A percentile compares a stretch with the other conserved stretches of the same genome.
Evolutionary conservation across 2,797 vertebrate genomes (phyloP).

Genomic region (Adrianichthys oophorus): DNA sequence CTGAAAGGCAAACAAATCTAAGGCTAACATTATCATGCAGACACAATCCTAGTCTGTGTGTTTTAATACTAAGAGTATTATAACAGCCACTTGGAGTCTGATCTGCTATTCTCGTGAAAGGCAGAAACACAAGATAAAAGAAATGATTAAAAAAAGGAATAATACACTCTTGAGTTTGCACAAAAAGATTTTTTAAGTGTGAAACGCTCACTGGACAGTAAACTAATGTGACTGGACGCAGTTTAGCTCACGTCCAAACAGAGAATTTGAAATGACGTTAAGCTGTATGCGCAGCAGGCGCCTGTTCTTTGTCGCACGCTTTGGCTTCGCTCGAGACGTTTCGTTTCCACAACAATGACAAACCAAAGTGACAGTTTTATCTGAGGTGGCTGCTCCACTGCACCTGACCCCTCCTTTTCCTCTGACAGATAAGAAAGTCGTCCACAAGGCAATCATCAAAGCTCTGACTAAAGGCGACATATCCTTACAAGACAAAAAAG

Average conservation of each 20-base stretch:
- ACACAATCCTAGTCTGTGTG: too few relatives aligned
- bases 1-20: too few relatives aligned
- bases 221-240: neutral
- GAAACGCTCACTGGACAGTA: too few relatives aligned
- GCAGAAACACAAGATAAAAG: too few relatives aligned
- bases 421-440: conserved; percentile 38
- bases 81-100: too few relatives aligned
- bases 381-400: conserved; percentile 27
- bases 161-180: too few relatives aligned
- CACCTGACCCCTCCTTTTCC: conserved; percentile 42
- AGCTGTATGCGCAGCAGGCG: neutral
- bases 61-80: too few relatives aligned
- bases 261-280: neutral
- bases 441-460: conserved; percentile 23
- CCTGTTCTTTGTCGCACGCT: neutral
- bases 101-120: too few relatives aligned
- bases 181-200: too few relatives aligned
- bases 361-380: conserved; percentile 27
- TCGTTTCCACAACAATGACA: conserved; percentile 18
- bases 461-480: conserved; percentile 20
- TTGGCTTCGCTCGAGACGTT: conserved; percentile 7
- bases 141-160: too few relatives aligned
- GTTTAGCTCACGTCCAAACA: neutral
- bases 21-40: too few relatives aligned
- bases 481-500: conserved; percentile 4